phyloP scores from a whole-genome alignment of 2,888 invertebrate genomes.

The Troilus luridus region DNA sequence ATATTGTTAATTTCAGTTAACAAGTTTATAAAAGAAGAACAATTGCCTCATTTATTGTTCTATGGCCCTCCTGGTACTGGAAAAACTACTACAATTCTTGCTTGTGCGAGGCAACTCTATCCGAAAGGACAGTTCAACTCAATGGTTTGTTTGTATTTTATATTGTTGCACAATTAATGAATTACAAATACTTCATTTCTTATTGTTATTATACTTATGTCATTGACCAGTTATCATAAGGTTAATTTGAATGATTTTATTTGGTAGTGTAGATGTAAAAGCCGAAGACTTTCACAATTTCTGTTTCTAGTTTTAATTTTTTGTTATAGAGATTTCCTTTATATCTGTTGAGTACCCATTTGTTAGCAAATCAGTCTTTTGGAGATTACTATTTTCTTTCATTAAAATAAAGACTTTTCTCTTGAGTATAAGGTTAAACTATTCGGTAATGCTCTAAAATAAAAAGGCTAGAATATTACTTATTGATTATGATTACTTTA shows the following conservation, averaged over 20 bases:
- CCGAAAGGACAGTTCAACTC: slow-evolving; percentile 90
- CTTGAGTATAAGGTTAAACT: no score
- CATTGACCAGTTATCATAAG: background rate
- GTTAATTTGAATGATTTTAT: background rate
- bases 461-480: no score
- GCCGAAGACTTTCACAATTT: no score
- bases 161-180: background rate
- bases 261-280: no score
- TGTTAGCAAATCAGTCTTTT: no score
- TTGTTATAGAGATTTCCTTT: background rate
- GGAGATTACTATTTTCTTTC: no score
- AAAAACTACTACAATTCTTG: slow-evolving; percentile 97
- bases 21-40: slow-evolving; percentile 91
- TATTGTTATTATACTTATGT: background rate
- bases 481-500: no score
- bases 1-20: slow-evolving; percentile 73
- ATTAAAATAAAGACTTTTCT: no score
- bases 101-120: slow-evolving; percentile 94
- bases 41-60: slow-evolving; percentile 94
- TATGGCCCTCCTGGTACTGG: slow-evolving; percentile 99
- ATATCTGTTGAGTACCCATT: no score
- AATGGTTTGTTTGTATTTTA: slow-evolving; percentile 77
- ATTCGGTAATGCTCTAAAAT: no score
- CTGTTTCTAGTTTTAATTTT: background rate
- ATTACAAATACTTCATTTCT: background rate